A percentile compares a stretch with the other conserved stretches of the same genome.
phyloP scores from a whole-genome alignment of 2,888 invertebrate species.

The Uloborus plumipes region DNA sequence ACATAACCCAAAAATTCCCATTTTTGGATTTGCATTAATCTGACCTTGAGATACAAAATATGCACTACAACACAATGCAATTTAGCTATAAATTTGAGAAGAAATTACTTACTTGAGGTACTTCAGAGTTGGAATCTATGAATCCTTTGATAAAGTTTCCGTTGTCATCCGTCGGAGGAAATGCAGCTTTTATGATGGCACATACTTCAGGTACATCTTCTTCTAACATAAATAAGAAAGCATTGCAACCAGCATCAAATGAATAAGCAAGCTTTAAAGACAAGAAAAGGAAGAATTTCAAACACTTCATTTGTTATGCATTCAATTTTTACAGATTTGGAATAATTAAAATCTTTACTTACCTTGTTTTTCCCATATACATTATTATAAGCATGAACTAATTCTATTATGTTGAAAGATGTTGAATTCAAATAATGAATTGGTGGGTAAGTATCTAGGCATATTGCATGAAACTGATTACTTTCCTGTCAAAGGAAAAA shows the following conservation, averaged over 20 bases:
- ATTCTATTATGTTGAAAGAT: constrained; percentile 83
- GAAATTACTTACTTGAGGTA: constrained; percentile 41
- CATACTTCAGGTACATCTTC: constrained; percentile 81
- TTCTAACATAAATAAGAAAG: constrained; percentile 87
- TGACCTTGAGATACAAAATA: too few relatives aligned
- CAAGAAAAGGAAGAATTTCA: background rate
- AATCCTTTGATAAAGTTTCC: constrained; percentile 65
- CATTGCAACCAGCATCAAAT: constrained; percentile 98
- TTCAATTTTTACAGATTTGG: too few relatives aligned
- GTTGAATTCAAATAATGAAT: constrained; percentile 91
- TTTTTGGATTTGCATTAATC: too few relatives aligned
- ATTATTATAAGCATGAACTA: constrained; percentile 88
- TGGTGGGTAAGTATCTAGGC: constrained; percentile 94
- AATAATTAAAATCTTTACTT: constrained; percentile 54
- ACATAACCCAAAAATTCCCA: too few relatives aligned
- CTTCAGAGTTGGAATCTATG: constrained; percentile 11
- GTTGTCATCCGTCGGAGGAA: constrained; percentile 75
- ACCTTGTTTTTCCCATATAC: constrained; percentile 78
- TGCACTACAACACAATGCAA: too few relatives aligned
- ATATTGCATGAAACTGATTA: constrained; percentile 95
- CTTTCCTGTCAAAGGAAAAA: constrained; percentile 81
- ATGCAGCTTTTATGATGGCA: constrained; percentile 79
- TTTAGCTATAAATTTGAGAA: background rate
- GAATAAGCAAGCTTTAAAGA: constrained; percentile 87
- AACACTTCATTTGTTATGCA: background rate